Evolutionary conservation across 1,140 invertebrate species (phyloP), one percentile per base, ranked within the genome.

Genomic region (Melitaea cinxia): DNA sequence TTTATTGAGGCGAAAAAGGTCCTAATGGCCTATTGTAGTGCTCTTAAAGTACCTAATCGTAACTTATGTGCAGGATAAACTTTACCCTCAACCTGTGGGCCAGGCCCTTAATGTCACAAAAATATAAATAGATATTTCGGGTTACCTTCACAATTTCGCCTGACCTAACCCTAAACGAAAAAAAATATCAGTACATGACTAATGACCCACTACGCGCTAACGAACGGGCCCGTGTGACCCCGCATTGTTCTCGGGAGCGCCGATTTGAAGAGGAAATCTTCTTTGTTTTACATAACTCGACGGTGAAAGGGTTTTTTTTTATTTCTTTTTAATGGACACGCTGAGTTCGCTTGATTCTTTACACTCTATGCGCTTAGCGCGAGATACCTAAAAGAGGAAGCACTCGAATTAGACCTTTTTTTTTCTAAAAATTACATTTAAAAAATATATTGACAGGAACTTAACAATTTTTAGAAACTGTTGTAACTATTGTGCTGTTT

Each of bases 191-290:
- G 64, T 70, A 70, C 72, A 68, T 72, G 70, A 68, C 72, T 75
- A 75, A 75, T 75, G 72, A 75, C 65, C 59, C 65, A 68, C 70
- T 68, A 65, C 59, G 60, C 69, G 56, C 72, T 75, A 75, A 75
- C 72, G 72, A 75, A 75, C 69, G 59, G 54, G 58, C 53, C 45
- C 23, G 50, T 58, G 62, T 56, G 52, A 56, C 54, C 62, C 35
- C 47, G 54, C 54, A 56, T 54, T 65, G 54, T 54, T 65, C 62
- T 21, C 60, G 37, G 19, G 60, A 69, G 58, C 60, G 60, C 39
- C 65, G 61, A 71, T 71, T 71, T 68, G 65, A 58, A 60, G 47
- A 60, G 65, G 23, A 42, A 66, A 71, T 64, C 65, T 71, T 71
- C 57, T 71, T 63, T 71, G 49, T 59, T 71, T 71, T 63, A 64